Base-by-base conservation (phyloP, 2,888 invertebrate species). In the Ceriagrion tenellum region DNA sequence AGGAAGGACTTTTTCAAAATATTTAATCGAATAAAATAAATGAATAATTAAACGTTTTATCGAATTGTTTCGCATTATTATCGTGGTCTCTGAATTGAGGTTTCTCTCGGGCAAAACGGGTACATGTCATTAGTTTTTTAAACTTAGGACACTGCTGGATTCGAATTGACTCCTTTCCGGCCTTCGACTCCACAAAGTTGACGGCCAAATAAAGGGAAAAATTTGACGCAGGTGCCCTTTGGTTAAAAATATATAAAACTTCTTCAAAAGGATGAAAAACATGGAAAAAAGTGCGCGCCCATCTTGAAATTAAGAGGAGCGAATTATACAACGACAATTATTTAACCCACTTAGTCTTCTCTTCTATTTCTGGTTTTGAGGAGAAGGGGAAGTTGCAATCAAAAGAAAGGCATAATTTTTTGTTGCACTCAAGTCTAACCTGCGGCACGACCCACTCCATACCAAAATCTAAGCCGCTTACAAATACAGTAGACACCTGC, bases 71-170 rank as follows among this genome's bases (percentile, higher is more conserved):
- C 69, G 55, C 55, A 95, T 95, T 93, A 95, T 95, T 96, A 95
- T 95, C 95, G 95, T 95, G 95, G 95, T 96, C 96, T 96, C 96
- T 95, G 96, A 95, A 95, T 95, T 96, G 95, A 95, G 95, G 95
- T 95, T 95, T 95, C 95, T 95, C 95, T 95, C 96, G 96, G 96
- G 95, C 95, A 95, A 96, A 95, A 96, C 96, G 96, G 96, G 96
- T 96, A 96, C 95, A 95, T 95, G 95, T 95, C 95, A 95, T 95
- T 95, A 95, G 95, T 95, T 95, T 95, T 95, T 88, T 95, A 95
- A 89, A 93, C 93, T 69, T 93, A 93, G 93, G 93, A 69, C 93
- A n/a, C 93, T 93, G 93, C 93, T 93, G 47, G 93, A 69, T 47
- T 40, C 93, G 93, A 93, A 69, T 93, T 74, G 16, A 63, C 26